Percentiles rank a stretch among this genome's conserved stretches.
These are phyloP conservation scores for Pristiophorus japonicus DNA, from an alignment of 2,113 vertebrate species.

Conservation along the genomic window DNA sequence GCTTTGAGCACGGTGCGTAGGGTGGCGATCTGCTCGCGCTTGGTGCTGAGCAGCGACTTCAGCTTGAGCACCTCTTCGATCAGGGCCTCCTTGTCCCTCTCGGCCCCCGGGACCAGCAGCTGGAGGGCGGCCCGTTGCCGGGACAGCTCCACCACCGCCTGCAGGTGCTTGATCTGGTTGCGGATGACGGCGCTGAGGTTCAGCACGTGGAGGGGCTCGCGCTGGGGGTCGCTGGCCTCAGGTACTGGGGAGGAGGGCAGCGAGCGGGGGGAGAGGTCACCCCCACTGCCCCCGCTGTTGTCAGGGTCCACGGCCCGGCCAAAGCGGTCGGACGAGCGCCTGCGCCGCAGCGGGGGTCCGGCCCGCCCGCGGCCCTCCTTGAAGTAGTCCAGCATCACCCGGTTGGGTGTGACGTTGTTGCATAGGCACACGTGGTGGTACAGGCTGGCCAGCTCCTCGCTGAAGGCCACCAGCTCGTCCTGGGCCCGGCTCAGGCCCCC, in stretches of 20 bases:
- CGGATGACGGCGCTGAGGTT: slow-evolving; percentile 66
- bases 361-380: slow-evolving; percentile 51
- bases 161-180: slow-evolving; percentile 72
- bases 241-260: slow-evolving; percentile 52
- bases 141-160: slow-evolving; percentile 66
- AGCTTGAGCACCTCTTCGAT: slow-evolving; percentile 73
- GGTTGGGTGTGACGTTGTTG: slow-evolving; percentile 69
- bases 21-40: slow-evolving; percentile 75
- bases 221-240: slow-evolving; percentile 47
- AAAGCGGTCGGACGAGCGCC: slow-evolving; percentile 55
- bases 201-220: slow-evolving; percentile 66
- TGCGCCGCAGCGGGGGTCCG: slow-evolving; percentile 48
- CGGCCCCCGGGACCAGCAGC: slow-evolving; percentile 52
- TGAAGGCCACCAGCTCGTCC: slow-evolving; percentile 70
- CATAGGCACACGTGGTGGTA: slow-evolving; percentile 74
- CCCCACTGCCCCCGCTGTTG: slow-evolving; percentile 46
- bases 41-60: slow-evolving; percentile 74
- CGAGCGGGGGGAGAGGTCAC: slow-evolving; percentile 48
- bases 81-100: slow-evolving; percentile 63
- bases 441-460: slow-evolving; percentile 71
- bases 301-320: slow-evolving; percentile 54
- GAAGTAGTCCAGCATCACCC: slow-evolving; percentile 70
- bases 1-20: slow-evolving; percentile 78
- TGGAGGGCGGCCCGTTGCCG: slow-evolving; percentile 57
- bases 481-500: slow-evolving; percentile 63